These are phyloP conservation scores for Erethizon dorsatum DNA, from an alignment of 2,797 vertebrate species.

Conservation along the genomic window DNA sequence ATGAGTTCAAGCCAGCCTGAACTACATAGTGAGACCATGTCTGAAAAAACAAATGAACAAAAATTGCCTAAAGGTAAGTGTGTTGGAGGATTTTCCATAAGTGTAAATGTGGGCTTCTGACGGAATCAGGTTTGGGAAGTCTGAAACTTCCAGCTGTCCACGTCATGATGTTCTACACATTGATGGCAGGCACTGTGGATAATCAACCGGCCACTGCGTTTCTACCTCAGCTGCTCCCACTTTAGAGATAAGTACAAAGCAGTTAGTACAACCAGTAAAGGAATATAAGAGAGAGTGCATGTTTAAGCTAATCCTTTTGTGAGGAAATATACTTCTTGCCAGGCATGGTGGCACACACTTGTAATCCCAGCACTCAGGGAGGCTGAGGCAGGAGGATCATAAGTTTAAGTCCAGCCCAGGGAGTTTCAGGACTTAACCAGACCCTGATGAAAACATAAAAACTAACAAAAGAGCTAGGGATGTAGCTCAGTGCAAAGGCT, in stretches of 20 bases:
- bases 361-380: neutral
- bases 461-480: neutral
- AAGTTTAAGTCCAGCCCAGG: neutral
- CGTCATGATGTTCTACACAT: accelerated
- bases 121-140: neutral
- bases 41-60: neutral
- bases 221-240: neutral
- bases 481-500: neutral
- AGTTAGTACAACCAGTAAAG: neutral
- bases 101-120: neutral
- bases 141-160: neutral
- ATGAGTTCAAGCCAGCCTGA: neutral
- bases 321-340: neutral
- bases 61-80: neutral
- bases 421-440: neutral
- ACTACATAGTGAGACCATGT: neutral
- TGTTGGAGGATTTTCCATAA: neutral
- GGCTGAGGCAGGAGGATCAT: neutral
- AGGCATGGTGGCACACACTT: neutral
- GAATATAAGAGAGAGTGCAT: neutral
- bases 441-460: neutral
- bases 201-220: neutral
- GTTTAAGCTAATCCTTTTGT: neutral
- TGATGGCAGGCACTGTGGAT: neutral
- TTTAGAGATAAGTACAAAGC: neutral